phyloP scores from a whole-genome alignment of 2,797 vertebrate genomes.

The Phataginus tetradactyla region DNA sequence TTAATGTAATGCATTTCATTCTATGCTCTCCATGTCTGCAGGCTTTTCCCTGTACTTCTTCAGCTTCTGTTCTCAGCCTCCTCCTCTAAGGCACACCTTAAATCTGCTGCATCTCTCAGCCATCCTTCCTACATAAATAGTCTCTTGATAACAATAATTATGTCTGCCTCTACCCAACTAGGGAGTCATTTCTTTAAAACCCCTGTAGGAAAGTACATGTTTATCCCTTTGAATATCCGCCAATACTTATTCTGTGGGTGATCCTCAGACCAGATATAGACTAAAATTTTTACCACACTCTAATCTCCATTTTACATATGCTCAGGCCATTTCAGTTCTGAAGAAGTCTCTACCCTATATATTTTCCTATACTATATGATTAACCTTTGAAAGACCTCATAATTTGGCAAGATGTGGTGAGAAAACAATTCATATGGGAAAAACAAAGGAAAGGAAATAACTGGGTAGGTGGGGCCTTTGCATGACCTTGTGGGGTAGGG shows the following conservation, averaged over 20 bases:
- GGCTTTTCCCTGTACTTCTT: not conserved
- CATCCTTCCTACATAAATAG: not conserved
- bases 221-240: not conserved
- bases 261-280: not conserved
- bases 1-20: accelerated
- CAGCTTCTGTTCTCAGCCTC: accelerated
- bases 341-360: not conserved
- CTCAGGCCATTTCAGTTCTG: not conserved
- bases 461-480: too few relatives aligned
- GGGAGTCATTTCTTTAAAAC: not conserved
- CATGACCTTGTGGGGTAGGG: too few relatives aligned
- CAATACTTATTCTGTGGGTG: not conserved
- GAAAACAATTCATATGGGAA: not conserved
- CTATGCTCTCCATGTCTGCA: accelerated
- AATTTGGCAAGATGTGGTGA: not conserved
- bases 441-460: not conserved
- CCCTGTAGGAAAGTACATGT: not conserved
- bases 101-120: not conserved
- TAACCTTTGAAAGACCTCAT: not conserved
- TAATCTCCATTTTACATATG: not conserved
- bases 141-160: not conserved
- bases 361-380: not conserved
- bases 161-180: not conserved
- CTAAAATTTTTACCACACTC: not conserved
- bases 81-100: accelerated